Evolutionary conservation across 2,888 invertebrate species (phyloP), one percentile per base, ranked within the genome.

Genomic region (Autographa gamma): DNA sequence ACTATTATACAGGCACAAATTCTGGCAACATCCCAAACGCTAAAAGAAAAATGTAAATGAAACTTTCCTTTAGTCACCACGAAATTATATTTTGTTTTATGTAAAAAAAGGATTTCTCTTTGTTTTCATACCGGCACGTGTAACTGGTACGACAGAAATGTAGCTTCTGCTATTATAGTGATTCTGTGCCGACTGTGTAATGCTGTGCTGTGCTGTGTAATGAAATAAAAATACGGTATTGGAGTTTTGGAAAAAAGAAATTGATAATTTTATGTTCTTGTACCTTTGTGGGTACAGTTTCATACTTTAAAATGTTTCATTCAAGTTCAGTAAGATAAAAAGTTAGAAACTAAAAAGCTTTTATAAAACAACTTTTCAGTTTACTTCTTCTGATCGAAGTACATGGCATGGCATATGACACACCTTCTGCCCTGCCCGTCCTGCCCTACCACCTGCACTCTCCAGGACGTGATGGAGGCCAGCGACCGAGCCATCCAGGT

Each of bases 11-110:
- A 61, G 34, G 48, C 64, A 69, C 59, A 75, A 58, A 66, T 5
- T 60, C 67, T 81, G 76, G 73, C 71, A 76, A 58, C 63, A 59
- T 67, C 48, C 71, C 73, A 78, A 79, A 71, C 11, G 56, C 56
- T 63, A 63, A 72, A 71, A 69, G 34, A 61, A 78, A 70, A 71
- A 70, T 67, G 52, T 66, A 64, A 75, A 77, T 73, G 66, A 78
- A 71, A 63, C n/a, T 62, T 63, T 66, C 48, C 60, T 69, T 62
- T 59, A 63, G 62, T 63, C 70, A 62, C 70, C 54, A 18, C 34
- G 69, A 71, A 71, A 72, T 66, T 48, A 72, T 69, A 66, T 73
- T 71, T 71, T 54, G 52, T 66, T 70, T 63, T 58, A 52, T 9
- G n/a, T 2, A n/a, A 18, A 69, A 69, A 69, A 61, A 34, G 0